Evolutionary conservation across 2,888 invertebrate genomes (phyloP), one percentile per base, ranked within the genome.

Genomic region (Drosophila anomelani): DNA sequence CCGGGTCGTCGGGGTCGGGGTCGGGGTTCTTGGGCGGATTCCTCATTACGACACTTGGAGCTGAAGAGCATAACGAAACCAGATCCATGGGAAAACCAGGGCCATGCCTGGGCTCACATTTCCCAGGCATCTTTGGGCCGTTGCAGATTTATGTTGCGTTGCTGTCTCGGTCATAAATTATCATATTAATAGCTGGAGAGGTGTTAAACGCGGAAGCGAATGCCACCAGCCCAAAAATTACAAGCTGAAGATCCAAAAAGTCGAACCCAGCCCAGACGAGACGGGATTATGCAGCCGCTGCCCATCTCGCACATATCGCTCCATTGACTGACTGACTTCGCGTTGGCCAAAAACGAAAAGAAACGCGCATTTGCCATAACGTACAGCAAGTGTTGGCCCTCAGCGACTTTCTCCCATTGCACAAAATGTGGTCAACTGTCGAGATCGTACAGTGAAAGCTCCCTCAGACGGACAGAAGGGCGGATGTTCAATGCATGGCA

Each of bases 331-430:
- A 43, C 64, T 49, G 62, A 62, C 62, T 62, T 7, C n/a, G 26
- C 41, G 38, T 46, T 67, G 66, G 53, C 43, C 51, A 66, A 66
- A 62, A 62, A 61, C 57, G 13, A 32, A 61, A 47, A 66, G 64
- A 66, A 66, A 66, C n/a, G 39, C 13, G 26, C 69, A 56, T 69
- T 69, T 70, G 68, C 68, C 51, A 51, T 36, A 15, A 36, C 64
- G 56, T 41, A 43, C 34, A 58, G 71, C 68, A 70, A 70, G 68
- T 68, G 68, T 39, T 32, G 56, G 68, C 61, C 81, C 64, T 60
- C 47, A 46, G 76, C 77, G 61, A 79, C 79, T 79, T 79, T 79
- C 79, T 72, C 79, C 66, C 78, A 78, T 78, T 81, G 79, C 79
- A 81, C 79, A 79, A 79, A 79, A 75, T 61, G 71, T 23, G 68